Evolutionary conservation across 35 echinoderm and acorn worm species (phyloP).

Genomic region (Strongylocentrotus purpuratus): DNA sequence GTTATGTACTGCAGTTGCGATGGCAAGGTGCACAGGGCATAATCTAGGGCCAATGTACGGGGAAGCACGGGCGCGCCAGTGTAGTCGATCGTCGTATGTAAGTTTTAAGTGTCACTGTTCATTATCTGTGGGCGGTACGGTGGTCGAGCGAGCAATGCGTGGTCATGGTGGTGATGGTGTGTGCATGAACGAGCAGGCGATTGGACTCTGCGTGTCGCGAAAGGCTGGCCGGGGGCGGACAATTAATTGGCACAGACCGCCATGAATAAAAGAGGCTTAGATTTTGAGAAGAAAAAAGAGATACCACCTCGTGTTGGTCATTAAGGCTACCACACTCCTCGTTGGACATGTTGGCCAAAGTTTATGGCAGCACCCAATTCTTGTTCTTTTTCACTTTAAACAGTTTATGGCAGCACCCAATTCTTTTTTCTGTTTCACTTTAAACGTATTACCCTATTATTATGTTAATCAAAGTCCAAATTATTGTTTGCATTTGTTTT

Average conservation of each 20-base stretch:
- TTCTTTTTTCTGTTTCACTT: not conserved
- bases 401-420: not conserved
- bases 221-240: not conserved
- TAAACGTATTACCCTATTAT: too few relatives aligned
- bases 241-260: slow-evolving; percentile 10
- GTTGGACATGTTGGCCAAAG: not conserved
- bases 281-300: not conserved
- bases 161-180: too few relatives aligned
- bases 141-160: not conserved
- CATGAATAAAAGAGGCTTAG: not conserved
- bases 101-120: not conserved
- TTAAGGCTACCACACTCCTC: not conserved
- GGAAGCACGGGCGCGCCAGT: not conserved
- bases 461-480: too few relatives aligned
- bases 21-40: not conserved
- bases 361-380: not conserved
- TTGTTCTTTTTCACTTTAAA: too few relatives aligned
- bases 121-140: not conserved
- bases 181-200: not conserved
- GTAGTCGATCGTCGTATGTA: not conserved
- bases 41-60: not conserved
- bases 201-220: not conserved
- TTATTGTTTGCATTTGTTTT: too few relatives aligned
- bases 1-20: not conserved
- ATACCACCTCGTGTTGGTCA: not conserved